These are phyloP conservation scores for Benitochromis conjunctus DNA, from an alignment of 2,113 vertebrate genomes.

Conservation along the genomic window DNA sequence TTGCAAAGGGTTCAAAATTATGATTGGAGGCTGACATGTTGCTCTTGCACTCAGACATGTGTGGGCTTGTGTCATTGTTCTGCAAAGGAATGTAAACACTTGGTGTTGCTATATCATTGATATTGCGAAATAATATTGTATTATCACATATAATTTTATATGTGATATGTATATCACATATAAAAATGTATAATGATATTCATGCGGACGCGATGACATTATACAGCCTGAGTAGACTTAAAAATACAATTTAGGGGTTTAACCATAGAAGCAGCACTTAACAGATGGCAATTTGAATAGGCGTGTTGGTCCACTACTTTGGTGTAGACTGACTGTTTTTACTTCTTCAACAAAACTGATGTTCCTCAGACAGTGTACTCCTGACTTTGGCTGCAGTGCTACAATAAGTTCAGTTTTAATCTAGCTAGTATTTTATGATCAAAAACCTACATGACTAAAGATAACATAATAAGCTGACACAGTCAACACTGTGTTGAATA, in stretches of 20 bases:
- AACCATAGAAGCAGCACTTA: background rate
- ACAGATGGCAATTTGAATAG: background rate
- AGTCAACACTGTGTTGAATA: background rate
- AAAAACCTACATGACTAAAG: background rate
- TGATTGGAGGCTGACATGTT: background rate
- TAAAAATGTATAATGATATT: background rate
- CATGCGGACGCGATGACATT: background rate
- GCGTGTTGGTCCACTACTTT: background rate
- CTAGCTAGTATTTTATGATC: background rate
- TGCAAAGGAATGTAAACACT: background rate
- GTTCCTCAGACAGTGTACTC: background rate
- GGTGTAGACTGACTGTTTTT: background rate
- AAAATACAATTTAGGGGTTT: background rate
- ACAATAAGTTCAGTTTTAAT: background rate
- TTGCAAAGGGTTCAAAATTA: background rate
- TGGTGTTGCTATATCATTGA: background rate
- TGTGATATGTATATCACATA: background rate
- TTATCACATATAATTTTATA: background rate
- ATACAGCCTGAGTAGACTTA: background rate
- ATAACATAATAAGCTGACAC: background rate
- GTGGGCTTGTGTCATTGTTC: background rate
- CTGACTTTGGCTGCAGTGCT: background rate
- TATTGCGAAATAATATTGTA: background rate
- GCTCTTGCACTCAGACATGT: background rate
- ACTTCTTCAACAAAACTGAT: background rate